Base-by-base conservation (phyloP, 2,888 invertebrate species). In the Tethea ocularis region DNA sequence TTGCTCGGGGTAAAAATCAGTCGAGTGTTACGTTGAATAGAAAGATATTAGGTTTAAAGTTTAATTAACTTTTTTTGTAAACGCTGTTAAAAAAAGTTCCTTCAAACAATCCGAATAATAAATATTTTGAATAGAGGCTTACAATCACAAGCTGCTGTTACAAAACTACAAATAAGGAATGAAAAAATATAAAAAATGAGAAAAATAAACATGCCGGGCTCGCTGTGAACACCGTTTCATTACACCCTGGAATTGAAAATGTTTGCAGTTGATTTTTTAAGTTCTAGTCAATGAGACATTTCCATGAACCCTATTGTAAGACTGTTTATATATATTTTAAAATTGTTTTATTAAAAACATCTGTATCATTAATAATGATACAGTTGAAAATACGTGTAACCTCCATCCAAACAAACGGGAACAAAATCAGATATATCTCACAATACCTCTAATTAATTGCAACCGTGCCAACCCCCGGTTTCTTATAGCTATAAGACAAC, bases 171-270 rank as follows among this genome's bases (percentile, higher is more conserved):
- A 60, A 52, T 11, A 7, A 36, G 22, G 60, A 57, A 53, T 11
- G 56, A 23, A 55, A 56, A 51, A 52, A 51, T 52, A 56, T 41
- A 56, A 53, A 58, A 53, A 60, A 56, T 60, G 59, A 57, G 46
- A 61, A 61, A 62, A 61, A 63, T 52, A 66, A 63, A 61, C 60
- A 61, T 57, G 57, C 57, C 46, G 58, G 57, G 59, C 70, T 75
- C 67, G 58, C 68, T 64, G 62, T 68, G 73, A 77, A 74, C 77
- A 74, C 73, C 69, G 72, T 77, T 82, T 80, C 79, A 80, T 78
- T 83, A 77, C 73, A 66, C 68, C 62, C 63, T 58, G 71, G 71
- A 74, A 82, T 81, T 80, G 80, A 74, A 81, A 82, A 81, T 74
- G 65, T 67, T 76, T 68, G 72, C 58, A 57, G 71, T 72, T 72